A percentile compares a stretch with the other conserved stretches of the same genome.
Evolutionary conservation across 2,113 vertebrate species (phyloP).

Genomic region (Phylloscopus trochilus): DNA sequence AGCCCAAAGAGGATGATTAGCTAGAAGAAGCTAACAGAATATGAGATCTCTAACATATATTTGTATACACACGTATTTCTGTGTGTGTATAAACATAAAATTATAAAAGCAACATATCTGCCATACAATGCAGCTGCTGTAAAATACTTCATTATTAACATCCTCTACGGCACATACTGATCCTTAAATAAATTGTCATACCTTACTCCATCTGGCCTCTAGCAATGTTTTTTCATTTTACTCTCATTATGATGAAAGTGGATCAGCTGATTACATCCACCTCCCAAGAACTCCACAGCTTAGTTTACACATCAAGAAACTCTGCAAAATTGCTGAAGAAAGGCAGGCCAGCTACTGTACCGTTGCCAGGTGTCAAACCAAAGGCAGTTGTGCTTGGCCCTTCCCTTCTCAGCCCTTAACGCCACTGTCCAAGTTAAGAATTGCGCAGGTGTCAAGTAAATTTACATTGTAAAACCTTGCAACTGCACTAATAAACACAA

Average conservation of each 20-base stretch:
- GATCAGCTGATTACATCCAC: neutral
- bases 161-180: neutral
- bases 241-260: neutral
- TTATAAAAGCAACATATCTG: neutral
- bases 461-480: neutral
- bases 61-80: fast-evolving
- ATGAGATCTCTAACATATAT: neutral
- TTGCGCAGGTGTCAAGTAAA: neutral
- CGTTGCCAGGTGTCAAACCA: neutral
- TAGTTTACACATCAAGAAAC: neutral
- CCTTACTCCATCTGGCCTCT: neutral
- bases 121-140: neutral
- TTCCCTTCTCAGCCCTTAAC: neutral
- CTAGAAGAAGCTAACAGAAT: neutral
- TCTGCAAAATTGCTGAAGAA: neutral
- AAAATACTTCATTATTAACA: neutral
- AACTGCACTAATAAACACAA: neutral
- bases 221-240: neutral
- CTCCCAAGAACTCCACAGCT: neutral
- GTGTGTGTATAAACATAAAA: neutral
- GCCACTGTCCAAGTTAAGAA: neutral
- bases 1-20: neutral
- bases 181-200: neutral
- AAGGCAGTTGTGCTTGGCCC: neutral
- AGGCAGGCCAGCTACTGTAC: neutral